These are phyloP conservation scores for Magallana nippona DNA, from an alignment of 2,888 invertebrate species.

Conservation along the genomic window DNA sequence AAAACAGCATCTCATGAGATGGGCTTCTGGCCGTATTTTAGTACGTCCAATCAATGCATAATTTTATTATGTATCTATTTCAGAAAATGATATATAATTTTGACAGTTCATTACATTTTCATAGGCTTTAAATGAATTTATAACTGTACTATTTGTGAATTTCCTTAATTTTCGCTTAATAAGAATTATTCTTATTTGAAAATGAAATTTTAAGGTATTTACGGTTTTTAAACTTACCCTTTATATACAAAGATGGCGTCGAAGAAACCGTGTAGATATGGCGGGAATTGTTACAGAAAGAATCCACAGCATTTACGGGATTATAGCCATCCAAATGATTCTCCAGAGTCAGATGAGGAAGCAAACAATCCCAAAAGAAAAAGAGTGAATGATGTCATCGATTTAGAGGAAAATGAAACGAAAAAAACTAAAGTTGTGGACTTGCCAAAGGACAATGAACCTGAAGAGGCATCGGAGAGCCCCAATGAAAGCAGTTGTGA, in stretches of 20 bases:
- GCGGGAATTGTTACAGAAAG: conserved; percentile 71
- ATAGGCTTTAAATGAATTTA: too few species aligned
- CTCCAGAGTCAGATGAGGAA: conserved; percentile 43
- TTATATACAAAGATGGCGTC: conserved; percentile 36
- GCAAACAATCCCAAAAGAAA: neutral
- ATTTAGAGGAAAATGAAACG: neutral
- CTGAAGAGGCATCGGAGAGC: conserved; percentile 10
- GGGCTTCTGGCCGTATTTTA: too few species aligned
- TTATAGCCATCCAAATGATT: conserved; percentile 65
- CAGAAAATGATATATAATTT: too few species aligned
- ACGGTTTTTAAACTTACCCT: neutral
- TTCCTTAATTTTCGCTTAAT: too few species aligned
- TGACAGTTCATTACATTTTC: too few species aligned
- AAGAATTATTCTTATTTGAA: too few species aligned
- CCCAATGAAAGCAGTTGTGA: conserved; percentile 12
- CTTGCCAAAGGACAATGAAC: neutral
- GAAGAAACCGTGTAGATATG: conserved; percentile 67
- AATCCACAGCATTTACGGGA: conserved; percentile 69
- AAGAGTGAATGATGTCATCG: neutral
- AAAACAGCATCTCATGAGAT: too few species aligned
- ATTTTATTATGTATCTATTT: too few species aligned
- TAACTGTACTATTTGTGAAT: too few species aligned
- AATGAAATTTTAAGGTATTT: too few species aligned
- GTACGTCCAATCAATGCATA: too few species aligned
- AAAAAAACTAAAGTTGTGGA: conserved; percentile 39